phyloP scores from a whole-genome alignment of 2,888 invertebrate species.

The Dasysyrphus albostriatus region DNA sequence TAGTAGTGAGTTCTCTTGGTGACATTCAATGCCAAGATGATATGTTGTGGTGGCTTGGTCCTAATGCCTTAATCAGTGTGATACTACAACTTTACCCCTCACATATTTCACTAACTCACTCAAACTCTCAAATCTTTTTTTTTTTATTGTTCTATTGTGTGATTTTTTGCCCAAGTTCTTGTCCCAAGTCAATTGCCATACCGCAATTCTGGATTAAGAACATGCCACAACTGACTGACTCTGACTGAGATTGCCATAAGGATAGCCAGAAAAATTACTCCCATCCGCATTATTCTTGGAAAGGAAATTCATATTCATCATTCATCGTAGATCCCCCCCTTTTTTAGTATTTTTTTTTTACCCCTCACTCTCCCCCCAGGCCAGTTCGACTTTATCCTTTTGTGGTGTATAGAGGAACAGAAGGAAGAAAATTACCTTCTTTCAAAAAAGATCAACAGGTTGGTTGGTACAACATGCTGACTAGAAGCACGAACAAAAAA shows the following conservation, averaged over 20 bases:
- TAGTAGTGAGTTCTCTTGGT: slow-evolving; percentile 12
- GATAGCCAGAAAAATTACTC: slow-evolving; percentile 74
- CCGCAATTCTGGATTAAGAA: slow-evolving; percentile 59
- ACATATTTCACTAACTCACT: slow-evolving; percentile 63
- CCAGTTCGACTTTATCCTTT: slow-evolving; percentile 9
- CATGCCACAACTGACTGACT: slow-evolving; percentile 68
- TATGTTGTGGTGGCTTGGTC: slow-evolving; percentile 58
- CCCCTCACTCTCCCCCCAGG: not conserved
- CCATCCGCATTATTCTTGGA: slow-evolving; percentile 69
- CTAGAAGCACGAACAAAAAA: slow-evolving; percentile 28
- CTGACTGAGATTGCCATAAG: slow-evolving; percentile 62
- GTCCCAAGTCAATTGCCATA: not conserved
- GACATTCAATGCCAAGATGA: slow-evolving; percentile 66
- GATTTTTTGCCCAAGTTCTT: slow-evolving; percentile 1
- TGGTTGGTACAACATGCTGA: slow-evolving; percentile 15
- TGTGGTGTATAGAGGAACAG: slow-evolving; percentile 27
- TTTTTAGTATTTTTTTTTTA: not conserved
- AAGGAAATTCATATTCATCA: slow-evolving; percentile 76
- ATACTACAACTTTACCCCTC: slow-evolving; percentile 57
- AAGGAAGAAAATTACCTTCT: slow-evolving; percentile 62
- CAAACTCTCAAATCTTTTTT: slow-evolving; percentile 69
- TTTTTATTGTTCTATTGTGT: slow-evolving; percentile 68
- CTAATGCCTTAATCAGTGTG: slow-evolving; percentile 67
- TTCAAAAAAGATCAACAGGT: slow-evolving; percentile 68
- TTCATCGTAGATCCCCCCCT: slow-evolving; percentile 57